phyloP scores from a whole-genome alignment of 2,797 vertebrate genomes.

The Sparidentex hasta region DNA sequence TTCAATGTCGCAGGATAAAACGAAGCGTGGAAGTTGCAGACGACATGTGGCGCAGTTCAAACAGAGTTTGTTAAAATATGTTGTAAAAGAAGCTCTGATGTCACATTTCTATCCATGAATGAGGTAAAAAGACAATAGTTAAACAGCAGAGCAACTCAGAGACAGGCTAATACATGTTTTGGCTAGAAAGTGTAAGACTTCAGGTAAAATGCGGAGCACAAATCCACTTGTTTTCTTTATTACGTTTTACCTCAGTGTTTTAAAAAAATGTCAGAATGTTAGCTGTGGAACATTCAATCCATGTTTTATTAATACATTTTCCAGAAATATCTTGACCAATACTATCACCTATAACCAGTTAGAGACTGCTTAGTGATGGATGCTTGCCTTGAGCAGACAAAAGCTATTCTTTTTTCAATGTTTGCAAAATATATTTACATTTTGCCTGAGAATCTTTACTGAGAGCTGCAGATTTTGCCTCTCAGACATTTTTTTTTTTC shows the following conservation, averaged over 20 bases:
- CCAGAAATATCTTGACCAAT: neutral
- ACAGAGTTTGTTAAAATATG: neutral
- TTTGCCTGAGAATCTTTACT: conserved; percentile 6
- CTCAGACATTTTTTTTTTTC: neutral
- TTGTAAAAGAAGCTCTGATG: neutral
- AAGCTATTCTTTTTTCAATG: neutral
- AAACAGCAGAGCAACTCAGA: neutral
- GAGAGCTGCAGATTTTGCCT: neutral
- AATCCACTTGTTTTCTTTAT: neutral
- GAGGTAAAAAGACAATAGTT: neutral
- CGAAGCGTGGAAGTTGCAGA: neutral
- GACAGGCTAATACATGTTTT: neutral
- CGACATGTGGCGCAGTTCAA: neutral
- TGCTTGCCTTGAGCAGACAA: neutral
- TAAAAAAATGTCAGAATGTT: neutral
- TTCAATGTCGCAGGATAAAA: neutral
- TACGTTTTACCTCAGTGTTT: neutral
- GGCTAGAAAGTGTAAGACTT: neutral
- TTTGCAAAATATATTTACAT: conserved; percentile 3
- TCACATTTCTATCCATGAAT: neutral
- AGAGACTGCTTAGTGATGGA: conserved; percentile 15
- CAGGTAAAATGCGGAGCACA: neutral
- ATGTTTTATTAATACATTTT: neutral
- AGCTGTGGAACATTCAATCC: neutral
- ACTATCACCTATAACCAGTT: neutral